Conservation (phyloP, 2,113 vertebrate genomes). For the Nesoenas mayeri region DNA sequence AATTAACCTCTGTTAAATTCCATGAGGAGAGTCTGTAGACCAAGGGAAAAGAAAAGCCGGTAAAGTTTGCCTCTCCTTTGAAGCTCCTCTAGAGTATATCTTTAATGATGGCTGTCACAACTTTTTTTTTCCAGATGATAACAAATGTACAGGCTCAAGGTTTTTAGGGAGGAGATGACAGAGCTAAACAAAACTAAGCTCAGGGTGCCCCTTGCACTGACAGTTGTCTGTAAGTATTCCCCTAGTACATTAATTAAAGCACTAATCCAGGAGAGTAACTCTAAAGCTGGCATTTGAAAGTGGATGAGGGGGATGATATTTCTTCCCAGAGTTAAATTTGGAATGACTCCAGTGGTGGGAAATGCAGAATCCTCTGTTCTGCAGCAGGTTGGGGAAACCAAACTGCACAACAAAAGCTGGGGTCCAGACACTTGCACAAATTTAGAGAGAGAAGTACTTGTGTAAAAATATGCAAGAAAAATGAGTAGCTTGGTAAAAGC, state of each 20-base stretch:
- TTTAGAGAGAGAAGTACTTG: not conserved
- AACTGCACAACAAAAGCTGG: not conserved
- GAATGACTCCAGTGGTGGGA: rapidly evolving
- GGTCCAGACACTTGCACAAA: not conserved
- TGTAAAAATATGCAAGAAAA: not conserved
- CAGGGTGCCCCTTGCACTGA: not conserved
- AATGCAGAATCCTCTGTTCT: not conserved
- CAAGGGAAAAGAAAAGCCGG: not conserved
- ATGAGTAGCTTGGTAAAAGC: not conserved
- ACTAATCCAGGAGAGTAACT: not conserved
- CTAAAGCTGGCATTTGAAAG: not conserved
- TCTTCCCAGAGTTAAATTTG: not conserved
- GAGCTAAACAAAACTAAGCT: not conserved
- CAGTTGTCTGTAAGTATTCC: not conserved
- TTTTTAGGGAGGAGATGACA: not conserved
- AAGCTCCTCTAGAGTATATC: not conserved
- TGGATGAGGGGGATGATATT: not conserved
- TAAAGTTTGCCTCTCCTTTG: not conserved
- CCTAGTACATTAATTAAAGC: not conserved
- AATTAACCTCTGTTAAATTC: slow-evolving; percentile 8
- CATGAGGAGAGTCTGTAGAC: not conserved
- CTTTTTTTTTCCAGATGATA: not conserved
- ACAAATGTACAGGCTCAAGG: not conserved
- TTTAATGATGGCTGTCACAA: not conserved
- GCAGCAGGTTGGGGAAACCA: not conserved